Base-by-base conservation (phyloP, 92 coral and sea anemone species). In the Pocillopora grandis region DNA sequence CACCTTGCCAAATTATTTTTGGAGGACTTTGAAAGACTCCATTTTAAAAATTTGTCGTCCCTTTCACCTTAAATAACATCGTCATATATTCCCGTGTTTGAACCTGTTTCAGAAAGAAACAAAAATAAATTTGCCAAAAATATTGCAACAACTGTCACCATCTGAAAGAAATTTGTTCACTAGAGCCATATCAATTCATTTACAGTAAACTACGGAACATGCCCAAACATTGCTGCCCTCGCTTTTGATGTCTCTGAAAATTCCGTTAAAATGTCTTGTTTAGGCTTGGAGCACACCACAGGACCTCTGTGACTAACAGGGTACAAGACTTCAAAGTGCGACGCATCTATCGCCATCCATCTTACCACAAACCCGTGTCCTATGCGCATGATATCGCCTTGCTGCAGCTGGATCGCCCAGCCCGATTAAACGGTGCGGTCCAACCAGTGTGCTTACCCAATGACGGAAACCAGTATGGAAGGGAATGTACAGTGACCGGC, bases 351-450 rank as follows among this genome's bases (percentile, higher is more conserved):
- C 81, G 81, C 70, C 81, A 77, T 35, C 81, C 48, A 10, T 37
- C n/a, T 55, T 77, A 77, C 81, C 81, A 77, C 70, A 60, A 35
- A 0, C 81, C 81, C 12, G 58, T 77, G 5, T 20, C 31, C 31
- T 77, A 77, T 19, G 81, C 81, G 9, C 81, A 77, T 77, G 81
- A 77, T 57, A 77, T 77, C 62, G 81, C 81, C 12, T 60, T 77
- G 66, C 81, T 77, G 70, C 58, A 23, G 35, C 68, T 77, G 81
- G 71, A 77, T 58, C 81, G 81, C 35, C 81, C 81, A 36, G 81
- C 81, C 36, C 56, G 3, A 62, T 6, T 77, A 2, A 77, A 77
- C 70, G 70, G 70, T 9, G 81, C 52, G 57, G 81, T 77, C 3
- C 62, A 77, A 18, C 62, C 81, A 16, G 81, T 77, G 68, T 77